Base-by-base conservation (phyloP, 2,797 vertebrate genomes). In the Luscinia megarhynchos region DNA sequence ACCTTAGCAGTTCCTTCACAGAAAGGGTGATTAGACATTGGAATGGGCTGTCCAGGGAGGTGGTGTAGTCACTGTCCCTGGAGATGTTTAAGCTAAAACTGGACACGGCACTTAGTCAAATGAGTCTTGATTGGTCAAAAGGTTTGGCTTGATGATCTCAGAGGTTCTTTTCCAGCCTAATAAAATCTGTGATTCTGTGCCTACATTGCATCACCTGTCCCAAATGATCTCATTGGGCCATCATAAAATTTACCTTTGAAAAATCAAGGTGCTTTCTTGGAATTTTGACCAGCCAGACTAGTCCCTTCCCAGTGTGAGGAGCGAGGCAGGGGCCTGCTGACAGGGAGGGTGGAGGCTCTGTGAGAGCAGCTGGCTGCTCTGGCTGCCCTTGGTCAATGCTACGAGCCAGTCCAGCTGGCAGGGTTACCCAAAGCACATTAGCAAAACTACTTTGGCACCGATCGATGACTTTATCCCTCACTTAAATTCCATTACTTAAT, bases 391-490 rank as follows among this genome's bases (percentile, higher is more conserved):
- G 51, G 11, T 20, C 32, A 12, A 4, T 22, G 4, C 24, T 3
- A 2, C 0, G 2, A 73, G 22, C 45, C 30, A 12, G 66, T 3
- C n/a, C 48, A 29, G 46, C 70, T n/a, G 81, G 70, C 78, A 41
- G 43, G 30, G 36, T 9, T 13, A 18, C 45, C 48, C 26, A 12
- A 59, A 69, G 57, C 6, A 10, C 53, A 12, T 61, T 45, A 58
- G 24, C 0, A 0, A 69, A 84, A 58, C 61, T 34, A 5, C 23
- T 51, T 53, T 0, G 2, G 63, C 54, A 32, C 45, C 1, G 0
- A 54, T 66, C 23, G 0, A 24, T 36, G 20, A 4, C 53, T 94
- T 79, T 61, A 36, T 62, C 51, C 24, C 9, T 41, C n/a, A 7
- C 59, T 58, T 41, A 29, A 64, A 78, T 66, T 41, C 55, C 29